A percentile compares a stretch with the other conserved stretches of the same genome.
Conservation (phyloP, 2,113 vertebrate species). For the Pangasianodon hypophthalmus region DNA sequence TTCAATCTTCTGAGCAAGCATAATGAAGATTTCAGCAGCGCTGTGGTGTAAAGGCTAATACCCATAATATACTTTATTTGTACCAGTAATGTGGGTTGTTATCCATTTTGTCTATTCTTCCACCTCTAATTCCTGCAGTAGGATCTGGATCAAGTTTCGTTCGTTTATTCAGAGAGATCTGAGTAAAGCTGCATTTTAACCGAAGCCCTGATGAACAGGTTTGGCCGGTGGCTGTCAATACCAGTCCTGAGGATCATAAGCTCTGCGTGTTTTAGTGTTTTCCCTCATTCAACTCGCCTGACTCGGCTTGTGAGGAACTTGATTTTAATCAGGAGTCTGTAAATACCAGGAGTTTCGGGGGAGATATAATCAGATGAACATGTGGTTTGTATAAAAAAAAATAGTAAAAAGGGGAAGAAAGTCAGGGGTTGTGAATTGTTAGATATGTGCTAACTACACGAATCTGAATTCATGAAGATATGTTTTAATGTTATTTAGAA, state of each 20-base stretch:
- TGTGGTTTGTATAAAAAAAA: background rate
- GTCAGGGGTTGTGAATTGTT: background rate
- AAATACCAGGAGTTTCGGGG: background rate
- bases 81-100: background rate
- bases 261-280: background rate
- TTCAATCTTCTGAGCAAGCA: background rate
- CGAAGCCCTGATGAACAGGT: slow-evolving; percentile 8
- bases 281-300: background rate
- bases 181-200: background rate
- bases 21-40: too few relatives aligned
- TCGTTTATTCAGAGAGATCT: background rate
- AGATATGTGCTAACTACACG: background rate
- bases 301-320: background rate
- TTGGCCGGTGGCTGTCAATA: background rate
- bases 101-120: background rate
- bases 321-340: background rate
- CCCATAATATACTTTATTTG: background rate
- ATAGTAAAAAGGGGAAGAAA: background rate
- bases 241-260: background rate
- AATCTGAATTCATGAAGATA: background rate
- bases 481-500: too few relatives aligned
- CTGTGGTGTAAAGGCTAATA: background rate
- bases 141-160: background rate
- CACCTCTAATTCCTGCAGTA: background rate
- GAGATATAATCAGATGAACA: background rate